Conservation (phyloP, 2,888 invertebrate genomes). For the Leucoptera coffeella region DNA sequence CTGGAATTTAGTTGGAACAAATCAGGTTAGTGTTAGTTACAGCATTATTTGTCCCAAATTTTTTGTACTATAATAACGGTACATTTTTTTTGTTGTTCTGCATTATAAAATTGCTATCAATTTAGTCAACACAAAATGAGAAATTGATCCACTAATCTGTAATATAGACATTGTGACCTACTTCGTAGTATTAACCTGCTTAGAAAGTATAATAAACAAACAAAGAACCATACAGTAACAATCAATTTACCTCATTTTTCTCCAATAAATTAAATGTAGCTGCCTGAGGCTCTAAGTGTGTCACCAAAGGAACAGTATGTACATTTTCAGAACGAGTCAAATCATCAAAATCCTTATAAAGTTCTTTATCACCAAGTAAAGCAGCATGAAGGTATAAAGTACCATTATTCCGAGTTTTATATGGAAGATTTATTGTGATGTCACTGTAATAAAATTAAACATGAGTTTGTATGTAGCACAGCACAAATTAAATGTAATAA, state of each 20-base stretch:
- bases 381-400: slow-evolving; percentile 73
- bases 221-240: slow-evolving; percentile 4
- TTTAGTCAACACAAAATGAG: no score
- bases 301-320: slow-evolving; percentile 63
- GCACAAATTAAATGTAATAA: background rate
- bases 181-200: no score
- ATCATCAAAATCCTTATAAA: slow-evolving; percentile 50
- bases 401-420: slow-evolving; percentile 75
- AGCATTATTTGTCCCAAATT: no score
- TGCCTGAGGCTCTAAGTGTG: slow-evolving; percentile 68
- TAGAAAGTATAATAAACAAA: no score
- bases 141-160: no score
- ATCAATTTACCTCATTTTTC: no score
- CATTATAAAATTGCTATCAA: no score
- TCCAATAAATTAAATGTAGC: slow-evolving; percentile 69
- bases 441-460: slow-evolving; percentile 37
- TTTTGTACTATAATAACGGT: no score
- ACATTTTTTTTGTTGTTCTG: no score
- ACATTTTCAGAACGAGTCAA: slow-evolving; percentile 55
- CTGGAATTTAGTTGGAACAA: slow-evolving; percentile 14
- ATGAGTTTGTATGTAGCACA: background rate
- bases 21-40: slow-evolving; percentile 1
- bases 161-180: no score
- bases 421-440: slow-evolving; percentile 63
- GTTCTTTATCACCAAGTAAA: slow-evolving; percentile 44